These are phyloP conservation scores for Deilephila porcellus DNA, from an alignment of 2,888 invertebrate species.

Conservation along the genomic window DNA sequence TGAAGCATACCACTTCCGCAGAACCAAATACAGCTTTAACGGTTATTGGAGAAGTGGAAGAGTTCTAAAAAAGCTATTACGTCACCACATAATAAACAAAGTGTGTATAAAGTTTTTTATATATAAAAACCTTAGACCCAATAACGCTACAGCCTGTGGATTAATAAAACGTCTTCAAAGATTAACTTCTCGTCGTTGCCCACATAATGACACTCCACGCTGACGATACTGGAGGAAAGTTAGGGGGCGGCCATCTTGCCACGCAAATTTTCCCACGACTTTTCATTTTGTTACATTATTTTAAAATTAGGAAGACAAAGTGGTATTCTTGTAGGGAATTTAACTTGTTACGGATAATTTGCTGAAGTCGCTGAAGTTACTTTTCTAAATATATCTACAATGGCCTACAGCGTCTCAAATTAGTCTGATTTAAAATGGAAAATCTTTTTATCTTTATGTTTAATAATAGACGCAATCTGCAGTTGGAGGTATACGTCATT, in stretches of 20 bases:
- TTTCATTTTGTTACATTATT: slow-evolving; percentile 26
- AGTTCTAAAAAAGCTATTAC: neutral
- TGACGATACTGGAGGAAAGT: slow-evolving; percentile 38
- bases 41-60: neutral
- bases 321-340: slow-evolving; percentile 10
- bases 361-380: neutral
- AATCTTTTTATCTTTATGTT: too few species aligned
- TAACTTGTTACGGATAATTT: slow-evolving; percentile 3
- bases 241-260: slow-evolving; percentile 38
- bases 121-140: slow-evolving; percentile 16
- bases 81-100: slow-evolving; percentile 5
- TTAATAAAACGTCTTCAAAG: slow-evolving; percentile 42
- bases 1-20: neutral
- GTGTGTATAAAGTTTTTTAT: slow-evolving; percentile 11
- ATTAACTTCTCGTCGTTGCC: slow-evolving; percentile 43
- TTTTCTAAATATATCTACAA: neutral
- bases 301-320: slow-evolving; percentile 18
- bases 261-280: slow-evolving; percentile 20
- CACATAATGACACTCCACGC: slow-evolving; percentile 42
- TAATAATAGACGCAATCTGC: too few species aligned
- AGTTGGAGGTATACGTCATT: too few species aligned
- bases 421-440: neutral
- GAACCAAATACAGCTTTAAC: neutral
- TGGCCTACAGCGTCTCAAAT: neutral
- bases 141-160: slow-evolving; percentile 30